Evolutionary conservation across 30 jellyfish, hydroid and myxozoan species (phyloP).

Genomic region (Pelagia noctiluca): DNA sequence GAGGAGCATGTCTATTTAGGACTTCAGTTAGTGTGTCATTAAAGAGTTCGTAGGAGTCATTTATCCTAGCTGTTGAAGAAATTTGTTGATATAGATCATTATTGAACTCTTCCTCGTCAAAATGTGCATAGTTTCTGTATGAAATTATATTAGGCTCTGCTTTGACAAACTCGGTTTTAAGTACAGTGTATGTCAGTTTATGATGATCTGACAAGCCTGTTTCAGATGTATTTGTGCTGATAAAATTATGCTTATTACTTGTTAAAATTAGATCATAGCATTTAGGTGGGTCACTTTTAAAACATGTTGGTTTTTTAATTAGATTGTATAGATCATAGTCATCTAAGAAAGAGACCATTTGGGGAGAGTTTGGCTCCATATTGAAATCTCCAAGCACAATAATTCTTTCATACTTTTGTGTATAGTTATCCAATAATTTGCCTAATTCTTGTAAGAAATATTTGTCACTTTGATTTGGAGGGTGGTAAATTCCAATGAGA

Average conservation of each 20-base stretch:
- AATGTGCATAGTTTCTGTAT: background rate
- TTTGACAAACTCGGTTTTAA: background rate
- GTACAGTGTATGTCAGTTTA: too few relatives aligned
- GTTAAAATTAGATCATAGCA: too few relatives aligned
- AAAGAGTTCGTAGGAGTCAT: too few relatives aligned
- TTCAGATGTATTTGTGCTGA: too few relatives aligned
- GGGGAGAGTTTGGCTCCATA: background rate
- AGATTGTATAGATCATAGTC: background rate
- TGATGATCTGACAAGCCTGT: too few relatives aligned
- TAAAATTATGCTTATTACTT: too few relatives aligned
- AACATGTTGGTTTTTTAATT: background rate
- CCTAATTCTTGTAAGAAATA: background rate
- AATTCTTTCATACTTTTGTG: too few relatives aligned
- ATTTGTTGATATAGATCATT: too few relatives aligned
- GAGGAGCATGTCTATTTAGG: background rate
- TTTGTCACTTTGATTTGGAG: too few relatives aligned
- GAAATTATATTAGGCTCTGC: background rate
- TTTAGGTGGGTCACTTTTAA: slow-evolving; percentile 2
- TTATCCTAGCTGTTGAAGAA: too few relatives aligned
- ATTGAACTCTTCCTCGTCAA: background rate
- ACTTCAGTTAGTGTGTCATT: background rate
- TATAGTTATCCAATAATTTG: background rate
- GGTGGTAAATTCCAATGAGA: background rate
- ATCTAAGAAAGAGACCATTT: background rate
- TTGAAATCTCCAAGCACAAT: too few relatives aligned